A percentile compares a stretch with the other conserved stretches of the same genome.
Evolutionary conservation across 2,888 invertebrate genomes (phyloP).

Genomic region (Brachyopa scutellaris): DNA sequence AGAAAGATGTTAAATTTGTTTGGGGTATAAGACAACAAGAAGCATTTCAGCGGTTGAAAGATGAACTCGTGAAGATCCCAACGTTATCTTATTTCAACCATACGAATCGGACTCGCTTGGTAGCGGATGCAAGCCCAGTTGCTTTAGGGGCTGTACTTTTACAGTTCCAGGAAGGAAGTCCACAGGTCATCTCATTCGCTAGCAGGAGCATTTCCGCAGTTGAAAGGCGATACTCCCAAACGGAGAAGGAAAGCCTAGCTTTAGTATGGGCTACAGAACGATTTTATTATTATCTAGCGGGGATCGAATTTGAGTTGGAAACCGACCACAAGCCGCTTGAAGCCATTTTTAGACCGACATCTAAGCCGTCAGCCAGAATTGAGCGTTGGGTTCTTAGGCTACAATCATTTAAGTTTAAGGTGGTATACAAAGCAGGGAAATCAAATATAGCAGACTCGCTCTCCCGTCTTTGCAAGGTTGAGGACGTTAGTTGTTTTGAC

Average conservation of each 20-base stretch:
- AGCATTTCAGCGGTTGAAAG: slow-evolving; percentile 75
- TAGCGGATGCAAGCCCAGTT: too few species aligned
- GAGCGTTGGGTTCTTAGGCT: slow-evolving; percentile 63
- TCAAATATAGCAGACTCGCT: slow-evolving; percentile 27
- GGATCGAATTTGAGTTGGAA: slow-evolving; percentile 60
- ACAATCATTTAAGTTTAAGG: slow-evolving; percentile 44
- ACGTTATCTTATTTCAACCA: slow-evolving; percentile 75
- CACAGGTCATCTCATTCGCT: slow-evolving; percentile 78
- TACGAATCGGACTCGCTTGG: slow-evolving; percentile 70
- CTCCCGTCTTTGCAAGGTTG: slow-evolving; percentile 16
- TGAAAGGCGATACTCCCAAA: slow-evolving; percentile 72
- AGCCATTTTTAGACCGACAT: slow-evolving; percentile 72
- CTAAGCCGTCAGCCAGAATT: slow-evolving; percentile 64
- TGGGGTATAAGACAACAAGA: slow-evolving; percentile 75
- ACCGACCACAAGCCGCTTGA: slow-evolving; percentile 71
- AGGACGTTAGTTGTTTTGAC: background rate
- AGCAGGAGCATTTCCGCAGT: slow-evolving; percentile 77
- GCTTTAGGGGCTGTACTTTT: background rate
- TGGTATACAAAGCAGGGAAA: background rate
- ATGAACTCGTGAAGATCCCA: slow-evolving; percentile 13
- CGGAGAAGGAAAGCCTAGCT: slow-evolving; percentile 51
- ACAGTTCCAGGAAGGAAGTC: slow-evolving; percentile 56
- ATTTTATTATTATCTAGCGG: slow-evolving; percentile 62
- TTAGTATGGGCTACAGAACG: slow-evolving; percentile 43
- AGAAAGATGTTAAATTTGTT: slow-evolving; percentile 73